Conservation (phyloP, 2,888 invertebrate species). For the Calameuta idolon region DNA sequence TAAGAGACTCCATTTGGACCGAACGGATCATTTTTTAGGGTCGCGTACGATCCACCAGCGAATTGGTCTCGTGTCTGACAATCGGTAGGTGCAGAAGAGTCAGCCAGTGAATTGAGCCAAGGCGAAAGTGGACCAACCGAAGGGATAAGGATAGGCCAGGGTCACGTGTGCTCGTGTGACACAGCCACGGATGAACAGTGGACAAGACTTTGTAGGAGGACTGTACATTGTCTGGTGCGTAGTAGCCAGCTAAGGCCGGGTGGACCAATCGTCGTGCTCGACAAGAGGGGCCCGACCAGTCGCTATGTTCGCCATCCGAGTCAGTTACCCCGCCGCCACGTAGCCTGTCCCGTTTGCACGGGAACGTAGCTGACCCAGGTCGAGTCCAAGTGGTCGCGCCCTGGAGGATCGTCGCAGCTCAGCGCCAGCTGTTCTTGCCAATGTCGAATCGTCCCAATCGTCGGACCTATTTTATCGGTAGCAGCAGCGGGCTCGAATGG, state of each 20-base stretch:
- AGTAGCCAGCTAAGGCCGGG: slow-evolving; percentile 35
- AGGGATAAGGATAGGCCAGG: background rate
- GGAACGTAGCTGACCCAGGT: background rate
- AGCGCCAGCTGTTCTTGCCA: background rate
- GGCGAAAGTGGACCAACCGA: background rate
- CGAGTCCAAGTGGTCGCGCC: background rate
- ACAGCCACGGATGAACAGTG: background rate
- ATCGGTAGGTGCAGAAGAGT: too few relatives aligned
- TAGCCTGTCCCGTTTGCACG: background rate
- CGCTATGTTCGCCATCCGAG: slow-evolving; percentile 1
- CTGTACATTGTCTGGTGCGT: slow-evolving; percentile 49
- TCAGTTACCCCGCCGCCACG: background rate
- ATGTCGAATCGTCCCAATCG: background rate
- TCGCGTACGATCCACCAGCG: too few relatives aligned
- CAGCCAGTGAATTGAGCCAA: too few relatives aligned
- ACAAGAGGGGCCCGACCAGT: slow-evolving; percentile 51
- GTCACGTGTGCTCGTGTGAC: background rate
- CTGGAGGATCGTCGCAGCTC: background rate
- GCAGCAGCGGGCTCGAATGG: background rate
- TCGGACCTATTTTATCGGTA: background rate
- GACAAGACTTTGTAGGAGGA: slow-evolving; percentile 19
- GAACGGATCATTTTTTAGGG: background rate
- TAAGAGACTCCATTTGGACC: background rate
- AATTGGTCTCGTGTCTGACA: too few relatives aligned
- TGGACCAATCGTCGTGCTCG: slow-evolving; percentile 50